A percentile compares a stretch with the other conserved stretches of the same genome.
Evolutionary conservation across 2,113 vertebrate species (phyloP).

Genomic region (Emydocephalus ijimae): DNA sequence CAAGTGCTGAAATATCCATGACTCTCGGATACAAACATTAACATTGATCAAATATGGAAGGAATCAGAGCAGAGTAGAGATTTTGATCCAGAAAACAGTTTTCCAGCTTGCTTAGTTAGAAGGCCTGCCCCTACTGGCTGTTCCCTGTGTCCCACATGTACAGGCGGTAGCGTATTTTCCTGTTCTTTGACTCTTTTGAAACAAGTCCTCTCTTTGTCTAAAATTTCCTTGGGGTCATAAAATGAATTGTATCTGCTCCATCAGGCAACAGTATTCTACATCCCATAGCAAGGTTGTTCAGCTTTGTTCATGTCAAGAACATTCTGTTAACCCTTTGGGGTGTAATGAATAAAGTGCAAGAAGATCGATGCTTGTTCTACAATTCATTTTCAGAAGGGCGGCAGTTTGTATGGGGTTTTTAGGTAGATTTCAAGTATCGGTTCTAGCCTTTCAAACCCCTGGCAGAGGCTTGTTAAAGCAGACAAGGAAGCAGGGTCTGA

Average conservation of each 20-base stretch:
- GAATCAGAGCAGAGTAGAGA: background rate
- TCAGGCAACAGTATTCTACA: background rate
- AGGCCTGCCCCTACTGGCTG: background rate
- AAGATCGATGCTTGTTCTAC: constrained; percentile 14
- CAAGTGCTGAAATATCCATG: background rate
- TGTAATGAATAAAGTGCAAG: constrained; percentile 31
- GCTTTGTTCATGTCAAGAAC: constrained; percentile 31
- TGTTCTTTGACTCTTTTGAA: constrained; percentile 11
- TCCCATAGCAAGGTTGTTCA: constrained; percentile 17
- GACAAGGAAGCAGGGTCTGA: background rate
- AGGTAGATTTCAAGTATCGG: background rate
- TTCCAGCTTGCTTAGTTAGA: background rate
- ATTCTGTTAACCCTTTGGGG: constrained; percentile 25
- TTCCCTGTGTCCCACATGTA: background rate
- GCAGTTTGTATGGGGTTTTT: background rate
- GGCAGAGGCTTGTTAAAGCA: background rate
- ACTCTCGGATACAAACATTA: background rate
- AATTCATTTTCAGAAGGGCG: constrained; percentile 6
- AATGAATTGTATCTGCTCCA: constrained; percentile 25
- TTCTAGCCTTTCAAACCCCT: background rate
- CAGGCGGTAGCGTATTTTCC: background rate
- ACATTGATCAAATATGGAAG: background rate
- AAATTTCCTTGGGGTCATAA: constrained; percentile 18
- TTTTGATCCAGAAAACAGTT: background rate
- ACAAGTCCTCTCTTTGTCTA: constrained; percentile 10